Evolutionary conservation across 2,113 vertebrate genomes (phyloP).

Genomic region (Sinocyclocheilus maitianheensis): DNA sequence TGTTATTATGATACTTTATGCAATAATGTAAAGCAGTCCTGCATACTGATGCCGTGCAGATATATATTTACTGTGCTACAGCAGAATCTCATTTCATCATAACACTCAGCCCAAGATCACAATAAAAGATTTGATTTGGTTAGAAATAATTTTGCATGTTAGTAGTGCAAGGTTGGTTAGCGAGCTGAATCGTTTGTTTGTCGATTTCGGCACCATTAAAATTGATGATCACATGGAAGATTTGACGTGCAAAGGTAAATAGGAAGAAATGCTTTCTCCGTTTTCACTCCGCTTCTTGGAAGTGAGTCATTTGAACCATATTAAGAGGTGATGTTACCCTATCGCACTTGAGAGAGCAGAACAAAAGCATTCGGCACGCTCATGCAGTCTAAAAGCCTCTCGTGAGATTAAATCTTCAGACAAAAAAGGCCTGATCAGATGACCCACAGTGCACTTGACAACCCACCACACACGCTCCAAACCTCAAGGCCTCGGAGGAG

Average conservation of each 20-base stretch:
- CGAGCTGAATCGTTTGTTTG: constrained; percentile 6
- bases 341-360: constrained; percentile 13
- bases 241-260: background rate
- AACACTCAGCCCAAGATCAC: background rate
- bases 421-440: constrained; percentile 13
- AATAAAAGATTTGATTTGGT: constrained; percentile 23
- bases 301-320: constrained; percentile 17
- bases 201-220: background rate
- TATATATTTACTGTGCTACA: background rate
- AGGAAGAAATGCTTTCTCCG: background rate
- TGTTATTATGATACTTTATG: background rate
- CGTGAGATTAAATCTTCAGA: constrained; percentile 13
- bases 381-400: background rate
- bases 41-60: background rate
- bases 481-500: constrained; percentile 35
- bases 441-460: background rate
- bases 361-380: background rate
- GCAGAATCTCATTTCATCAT: background rate
- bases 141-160: constrained; percentile 53
- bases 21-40: background rate
- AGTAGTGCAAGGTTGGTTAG: constrained; percentile 61
- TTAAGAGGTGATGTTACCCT: constrained; percentile 11
- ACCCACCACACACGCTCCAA: background rate
- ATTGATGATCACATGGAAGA: background rate
- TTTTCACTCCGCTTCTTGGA: background rate